Conservation (phyloP, 2,113 vertebrate genomes). For the Mixornis gularis region DNA sequence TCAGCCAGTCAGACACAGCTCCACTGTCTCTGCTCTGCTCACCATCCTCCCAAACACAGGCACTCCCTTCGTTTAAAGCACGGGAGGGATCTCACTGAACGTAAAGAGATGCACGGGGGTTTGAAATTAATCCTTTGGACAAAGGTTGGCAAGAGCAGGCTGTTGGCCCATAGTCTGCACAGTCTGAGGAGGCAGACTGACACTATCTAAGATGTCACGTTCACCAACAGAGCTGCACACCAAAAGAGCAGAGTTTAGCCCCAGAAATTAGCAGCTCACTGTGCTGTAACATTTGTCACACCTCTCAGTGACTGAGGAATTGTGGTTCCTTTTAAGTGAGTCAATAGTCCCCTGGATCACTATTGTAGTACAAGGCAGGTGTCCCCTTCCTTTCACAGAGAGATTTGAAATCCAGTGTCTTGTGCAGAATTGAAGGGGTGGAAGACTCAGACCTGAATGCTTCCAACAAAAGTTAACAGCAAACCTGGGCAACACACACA, state of each 20-base stretch:
- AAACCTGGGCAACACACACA: neutral
- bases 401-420: neutral
- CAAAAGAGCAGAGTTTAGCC: neutral
- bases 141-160: neutral
- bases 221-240: neutral
- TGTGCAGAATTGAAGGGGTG: neutral
- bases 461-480: neutral
- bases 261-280: neutral
- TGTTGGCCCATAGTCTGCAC: neutral
- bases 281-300: fast-evolving
- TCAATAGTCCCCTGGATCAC: neutral
- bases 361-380: neutral
- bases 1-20: neutral
- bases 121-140: neutral
- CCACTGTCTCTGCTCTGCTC: neutral
- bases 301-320: neutral
- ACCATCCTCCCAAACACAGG: neutral
- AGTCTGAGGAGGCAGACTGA: neutral
- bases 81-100: neutral
- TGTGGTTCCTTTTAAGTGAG: neutral
- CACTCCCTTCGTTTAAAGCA: fast-evolving
- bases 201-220: neutral
- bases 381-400: neutral
- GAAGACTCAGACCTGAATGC: neutral
- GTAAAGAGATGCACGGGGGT: neutral